A percentile compares a stretch with the other conserved stretches of the same genome.
These are phyloP conservation scores for Athalia cordata DNA, from an alignment of 2,888 invertebrate genomes.

Conservation along the genomic window DNA sequence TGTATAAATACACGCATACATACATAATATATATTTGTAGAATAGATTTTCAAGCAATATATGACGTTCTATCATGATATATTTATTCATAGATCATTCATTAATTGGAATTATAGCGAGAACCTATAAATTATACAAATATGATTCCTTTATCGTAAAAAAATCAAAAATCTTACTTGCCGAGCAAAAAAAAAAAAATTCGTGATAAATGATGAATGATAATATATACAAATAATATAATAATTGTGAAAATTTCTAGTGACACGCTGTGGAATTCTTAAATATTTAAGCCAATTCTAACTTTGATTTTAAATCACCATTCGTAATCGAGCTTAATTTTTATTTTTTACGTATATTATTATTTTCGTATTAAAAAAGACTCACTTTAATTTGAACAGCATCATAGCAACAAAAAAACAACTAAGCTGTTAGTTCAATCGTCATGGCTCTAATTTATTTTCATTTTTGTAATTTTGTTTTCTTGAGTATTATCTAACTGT, in stretches of 20 bases:
- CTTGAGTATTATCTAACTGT: neutral
- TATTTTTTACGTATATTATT: neutral
- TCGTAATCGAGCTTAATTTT: neutral
- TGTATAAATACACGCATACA: neutral
- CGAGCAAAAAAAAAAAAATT: neutral
- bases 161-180: too few relatives aligned
- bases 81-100: constrained; percentile 32
- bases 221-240: neutral
- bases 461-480: neutral
- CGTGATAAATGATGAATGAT: constrained; percentile 2
- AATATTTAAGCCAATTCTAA: neutral
- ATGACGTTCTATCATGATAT: constrained; percentile 20
- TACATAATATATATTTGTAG: constrained; percentile 11
- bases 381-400: too few relatives aligned
- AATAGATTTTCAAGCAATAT: constrained; percentile 40
- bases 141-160: neutral
- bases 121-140: neutral
- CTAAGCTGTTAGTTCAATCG: too few relatives aligned
- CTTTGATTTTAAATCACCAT: neutral
- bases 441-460: neutral
- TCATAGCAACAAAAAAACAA: too few relatives aligned
- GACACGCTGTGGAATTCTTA: constrained; percentile 13
- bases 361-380: neutral
- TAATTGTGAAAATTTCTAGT: constrained; percentile 27
- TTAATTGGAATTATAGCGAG: constrained; percentile 30